Base-by-base conservation (phyloP, 2,113 vertebrate species). In the Sclerurus mexicanus region DNA sequence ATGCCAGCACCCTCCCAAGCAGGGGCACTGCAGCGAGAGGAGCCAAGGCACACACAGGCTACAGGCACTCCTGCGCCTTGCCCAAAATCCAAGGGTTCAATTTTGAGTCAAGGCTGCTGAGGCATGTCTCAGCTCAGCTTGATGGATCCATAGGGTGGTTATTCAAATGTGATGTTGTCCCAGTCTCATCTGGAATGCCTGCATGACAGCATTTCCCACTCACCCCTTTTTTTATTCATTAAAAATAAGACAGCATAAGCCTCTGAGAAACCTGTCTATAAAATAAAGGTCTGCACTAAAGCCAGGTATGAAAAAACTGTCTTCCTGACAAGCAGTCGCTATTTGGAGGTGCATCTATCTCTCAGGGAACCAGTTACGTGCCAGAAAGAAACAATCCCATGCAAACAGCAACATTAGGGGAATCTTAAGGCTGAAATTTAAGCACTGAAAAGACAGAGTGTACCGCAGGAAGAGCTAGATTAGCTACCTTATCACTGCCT, bases 81-180 rank as follows among this genome's bases (percentile, higher is more conserved):
- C 63, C 87, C 76, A 92, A 39, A 2, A 56, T 81, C 79, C 3
- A 0, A 78, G 73, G 93, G 79, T 73, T 88, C 35, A 4, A 4
- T 78, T 93, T 90, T 30, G 78, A 93, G 90, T 31, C 3, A 2
- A 86, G 92, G 60, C 47, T 93, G 93, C 85, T 76, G 64, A 96
- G 79, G 80, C 89, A 60, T 60, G 78, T 87, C 91, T 97, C 93
- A 44, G 76, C 95, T 87, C 92, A 58, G 82, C 72, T 88, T 97
- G 97, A 97, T 7, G 2, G 96, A 90, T 95, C 80, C 20, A 0
- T 66, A 79, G 78, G 90, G 72, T 59, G 14, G 56, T 81, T 97
- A 98, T 97, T 97, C 96, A 97, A 97, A 97, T 95, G 59, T 66
- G 7, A 52, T 95, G 27, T 25, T 96, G 85, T 95, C 96, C 85